Evolutionary conservation across 2,888 invertebrate genomes (phyloP).

Genomic region (Dasypogon diadema): DNA sequence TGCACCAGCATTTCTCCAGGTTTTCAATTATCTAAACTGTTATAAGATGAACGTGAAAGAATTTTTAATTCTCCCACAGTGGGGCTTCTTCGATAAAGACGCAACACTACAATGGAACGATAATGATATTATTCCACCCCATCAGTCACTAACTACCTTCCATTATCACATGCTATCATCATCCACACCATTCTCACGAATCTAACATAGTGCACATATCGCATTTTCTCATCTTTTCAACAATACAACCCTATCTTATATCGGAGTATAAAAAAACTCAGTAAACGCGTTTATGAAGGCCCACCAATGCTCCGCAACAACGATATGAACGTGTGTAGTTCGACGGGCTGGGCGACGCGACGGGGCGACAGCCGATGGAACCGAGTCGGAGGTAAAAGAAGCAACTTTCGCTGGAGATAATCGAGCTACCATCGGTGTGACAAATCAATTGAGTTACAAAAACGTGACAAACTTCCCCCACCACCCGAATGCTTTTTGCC

Average conservation of each 20-base stretch:
- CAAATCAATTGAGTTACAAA: conserved; percentile 51
- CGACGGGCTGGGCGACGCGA: not conserved
- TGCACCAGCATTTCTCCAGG: not conserved
- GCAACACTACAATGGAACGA: conserved; percentile 49
- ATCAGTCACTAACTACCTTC: conserved; percentile 58
- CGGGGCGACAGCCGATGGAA: not conserved
- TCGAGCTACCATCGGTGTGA: conserved; percentile 38
- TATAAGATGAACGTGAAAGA: conserved; percentile 40
- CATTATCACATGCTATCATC: conserved; percentile 54
- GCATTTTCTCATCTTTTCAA: conserved; percentile 42
- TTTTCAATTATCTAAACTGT: conserved; percentile 36
- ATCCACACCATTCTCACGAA: not conserved
- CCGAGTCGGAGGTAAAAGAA: not conserved
- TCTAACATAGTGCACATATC: conserved; percentile 27
- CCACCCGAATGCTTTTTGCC: conserved; percentile 14
- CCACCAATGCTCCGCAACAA: not conserved
- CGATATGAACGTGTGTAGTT: conserved; percentile 9
- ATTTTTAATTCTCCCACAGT: conserved; percentile 27
- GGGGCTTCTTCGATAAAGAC: not conserved
- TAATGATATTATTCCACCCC: conserved; percentile 59
- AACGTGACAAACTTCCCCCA: conserved; percentile 46
- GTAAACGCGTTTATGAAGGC: conserved; percentile 28
- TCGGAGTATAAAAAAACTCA: conserved; percentile 30
- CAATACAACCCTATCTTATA: conserved; percentile 37
- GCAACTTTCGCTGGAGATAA: conserved; percentile 34